phyloP scores from a whole-genome alignment of 2,113 vertebrate species.

The Apodemus sylvaticus region DNA sequence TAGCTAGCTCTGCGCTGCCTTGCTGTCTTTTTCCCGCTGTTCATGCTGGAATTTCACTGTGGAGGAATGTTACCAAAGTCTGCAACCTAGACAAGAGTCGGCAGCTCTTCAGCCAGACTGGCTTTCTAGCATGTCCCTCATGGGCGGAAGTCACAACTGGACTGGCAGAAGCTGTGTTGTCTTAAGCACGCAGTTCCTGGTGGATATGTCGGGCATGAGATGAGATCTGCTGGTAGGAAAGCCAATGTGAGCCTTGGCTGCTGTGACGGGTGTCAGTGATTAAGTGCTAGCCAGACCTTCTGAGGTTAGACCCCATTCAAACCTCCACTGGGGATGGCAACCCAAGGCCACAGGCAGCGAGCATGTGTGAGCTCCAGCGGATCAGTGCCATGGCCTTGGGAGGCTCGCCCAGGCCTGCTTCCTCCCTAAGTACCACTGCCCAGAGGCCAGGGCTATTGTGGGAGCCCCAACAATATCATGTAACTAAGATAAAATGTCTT shows the following conservation, averaged over 20 bases:
- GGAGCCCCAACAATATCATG: slow-evolving; percentile 28
- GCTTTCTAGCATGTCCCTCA: not conserved
- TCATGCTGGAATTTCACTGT: rapidly evolving
- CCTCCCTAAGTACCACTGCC: slow-evolving; percentile 12
- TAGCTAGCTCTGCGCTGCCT: not conserved
- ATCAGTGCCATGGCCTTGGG: not conserved
- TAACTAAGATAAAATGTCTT: slow-evolving; percentile 69
- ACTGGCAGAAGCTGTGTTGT: not conserved
- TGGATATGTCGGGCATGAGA: slow-evolving; percentile 45
- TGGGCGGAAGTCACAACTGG: not conserved
- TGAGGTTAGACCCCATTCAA: slow-evolving; percentile 70
- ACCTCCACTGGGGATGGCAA: slow-evolving; percentile 4
- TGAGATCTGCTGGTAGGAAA: slow-evolving; percentile 56
- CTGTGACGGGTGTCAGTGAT: slow-evolving; percentile 33
- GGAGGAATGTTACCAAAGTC: not conserved
- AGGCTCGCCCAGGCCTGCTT: slow-evolving; percentile 35
- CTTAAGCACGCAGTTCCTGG: slow-evolving; percentile 10
- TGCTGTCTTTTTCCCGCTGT: not conserved
- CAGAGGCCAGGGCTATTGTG: slow-evolving; percentile 54
- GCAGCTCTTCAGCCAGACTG: not conserved
- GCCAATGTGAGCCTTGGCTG: slow-evolving; percentile 55
- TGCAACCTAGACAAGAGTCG: not conserved
- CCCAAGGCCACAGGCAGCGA: slow-evolving; percentile 17
- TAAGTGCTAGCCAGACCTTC: slow-evolving; percentile 60
- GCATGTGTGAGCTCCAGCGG: not conserved